Base-by-base conservation (phyloP, 1,140 invertebrate genomes). In the Trichonephila inaurata region DNA sequence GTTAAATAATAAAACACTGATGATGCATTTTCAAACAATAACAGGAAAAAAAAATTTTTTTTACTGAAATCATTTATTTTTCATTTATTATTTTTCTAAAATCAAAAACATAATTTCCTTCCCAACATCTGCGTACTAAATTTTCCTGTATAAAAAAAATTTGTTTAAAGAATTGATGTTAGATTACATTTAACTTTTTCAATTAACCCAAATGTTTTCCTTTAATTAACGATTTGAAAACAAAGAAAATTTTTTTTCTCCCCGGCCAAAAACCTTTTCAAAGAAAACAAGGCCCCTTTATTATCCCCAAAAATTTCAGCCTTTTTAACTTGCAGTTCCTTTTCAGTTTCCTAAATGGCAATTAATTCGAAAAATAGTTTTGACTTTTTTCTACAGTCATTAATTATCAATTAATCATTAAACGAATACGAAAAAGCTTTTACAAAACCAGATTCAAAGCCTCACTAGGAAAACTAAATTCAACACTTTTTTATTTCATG, bases 391-490 rank as follows among this genome's bases (percentile, higher is more conserved):
- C 58, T 51, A 40, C n/a, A 87, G 58, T 87, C 85, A 87, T 87
- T 87, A 87, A 87, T 87, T 62, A 62, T 44, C 28, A 64, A 87
- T 87, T 87, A 87, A 87, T 87, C 85, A 66, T 64, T 87, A 64
- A 62, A 14, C 19, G 85, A 83, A 21, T 14, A 28, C 16, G 28
- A 18, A 18, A 77, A 77, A 5, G 28, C 33, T 77, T 6, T 77
- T 40, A 77, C 72, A 19, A 77, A 12, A 77, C 16, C 72, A 77
- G 72, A 40, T 18, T 33, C 28, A 19, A 7, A 51, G 51, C 10
- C 51, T 51, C 51, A 10, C 51, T 51, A 12, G 51, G 3, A 51
- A 51, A 10, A 51, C 51, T 51, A 51, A 10, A 51, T 51, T 51
- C 7, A 51, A 1, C 0, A 10, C 10, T 51, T 51, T 51, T 51